phyloP scores from a whole-genome alignment of 2,888 invertebrate genomes.

The Andrena fulva region DNA sequence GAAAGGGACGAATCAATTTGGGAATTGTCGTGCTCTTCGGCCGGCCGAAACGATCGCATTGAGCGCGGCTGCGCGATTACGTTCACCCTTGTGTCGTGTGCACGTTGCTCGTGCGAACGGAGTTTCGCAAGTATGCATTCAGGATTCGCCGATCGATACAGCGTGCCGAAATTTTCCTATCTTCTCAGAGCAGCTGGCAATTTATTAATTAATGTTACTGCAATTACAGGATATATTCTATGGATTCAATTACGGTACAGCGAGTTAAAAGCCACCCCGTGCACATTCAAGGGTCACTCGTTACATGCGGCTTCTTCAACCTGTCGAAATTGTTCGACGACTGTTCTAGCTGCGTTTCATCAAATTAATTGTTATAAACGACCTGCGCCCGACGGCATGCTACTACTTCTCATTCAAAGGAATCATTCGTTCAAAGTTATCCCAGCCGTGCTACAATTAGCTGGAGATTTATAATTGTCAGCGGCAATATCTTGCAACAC shows the following conservation, averaged over 20 bases:
- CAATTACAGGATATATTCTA: conserved; percentile 23
- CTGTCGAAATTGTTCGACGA: neutral
- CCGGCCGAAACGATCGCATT: neutral
- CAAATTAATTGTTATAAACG: neutral
- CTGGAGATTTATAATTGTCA: too few relatives aligned
- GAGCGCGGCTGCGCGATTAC: neutral
- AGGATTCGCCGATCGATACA: conserved; percentile 5
- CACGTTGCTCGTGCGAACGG: neutral
- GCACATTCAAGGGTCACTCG: conserved; percentile 7
- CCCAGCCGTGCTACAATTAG: too few relatives aligned
- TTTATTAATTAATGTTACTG: conserved; percentile 41
- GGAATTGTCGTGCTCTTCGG: conserved; percentile 43
- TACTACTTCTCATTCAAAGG: too few relatives aligned
- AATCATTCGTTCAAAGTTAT: too few relatives aligned
- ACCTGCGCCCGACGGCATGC: neutral
- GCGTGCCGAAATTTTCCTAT: conserved; percentile 17
- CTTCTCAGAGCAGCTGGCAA: conserved; percentile 19
- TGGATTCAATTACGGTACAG: conserved; percentile 38
- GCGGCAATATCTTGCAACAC: neutral
- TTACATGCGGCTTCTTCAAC: conserved; percentile 10
- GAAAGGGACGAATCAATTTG: conserved; percentile 68
- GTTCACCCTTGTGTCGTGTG: neutral
- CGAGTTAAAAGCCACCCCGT: conserved; percentile 33
- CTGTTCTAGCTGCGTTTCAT: neutral
- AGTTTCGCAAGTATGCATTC: neutral